These are phyloP conservation scores for Diabrotica virgifera DNA, from an alignment of 1,140 invertebrate genomes.

Conservation along the genomic window DNA sequence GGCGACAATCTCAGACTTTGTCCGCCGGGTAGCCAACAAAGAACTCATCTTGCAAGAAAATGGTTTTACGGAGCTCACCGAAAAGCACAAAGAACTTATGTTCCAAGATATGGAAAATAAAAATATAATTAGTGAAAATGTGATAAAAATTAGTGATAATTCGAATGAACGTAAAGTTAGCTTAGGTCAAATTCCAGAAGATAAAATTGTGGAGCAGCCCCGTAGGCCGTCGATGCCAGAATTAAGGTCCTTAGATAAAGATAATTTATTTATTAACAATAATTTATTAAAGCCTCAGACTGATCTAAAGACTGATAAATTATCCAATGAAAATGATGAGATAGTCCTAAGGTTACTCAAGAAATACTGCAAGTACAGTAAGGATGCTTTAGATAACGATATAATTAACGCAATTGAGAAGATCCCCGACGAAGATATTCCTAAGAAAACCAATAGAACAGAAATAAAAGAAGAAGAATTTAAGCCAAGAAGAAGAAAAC, in stretches of 20 bases:
- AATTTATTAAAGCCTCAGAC: constrained; percentile 40
- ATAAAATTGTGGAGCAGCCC: constrained; percentile 38
- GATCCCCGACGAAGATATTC: constrained; percentile 29
- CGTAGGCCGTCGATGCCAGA: constrained; percentile 40
- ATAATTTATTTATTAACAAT: constrained; percentile 45
- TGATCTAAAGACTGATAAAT: constrained; percentile 40
- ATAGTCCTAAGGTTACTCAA: constrained; percentile 44
- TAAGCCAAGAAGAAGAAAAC: constrained; percentile 37
- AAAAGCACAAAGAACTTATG: constrained; percentile 43
- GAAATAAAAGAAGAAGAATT: constrained; percentile 16
- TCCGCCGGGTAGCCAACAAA: constrained; percentile 57
- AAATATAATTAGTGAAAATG: constrained; percentile 30
- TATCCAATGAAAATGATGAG: constrained; percentile 43
- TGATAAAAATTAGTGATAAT: constrained; percentile 36
- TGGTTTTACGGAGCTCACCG: constrained; percentile 46
- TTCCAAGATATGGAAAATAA: constrained; percentile 28
- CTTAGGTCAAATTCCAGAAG: constrained; percentile 39
- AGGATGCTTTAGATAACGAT: constrained; percentile 42
- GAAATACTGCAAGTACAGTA: constrained; percentile 47
- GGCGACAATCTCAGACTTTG: constrained; percentile 59
- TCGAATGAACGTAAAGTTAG: constrained; percentile 35
- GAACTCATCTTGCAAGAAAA: constrained; percentile 55
- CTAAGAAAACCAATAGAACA: neutral
- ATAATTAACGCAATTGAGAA: constrained; percentile 44
- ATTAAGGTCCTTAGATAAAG: constrained; percentile 35